Percentiles rank a stretch among this genome's conserved stretches.
These are phyloP conservation scores for Heterochromis multidens DNA, from an alignment of 2,113 vertebrate genomes.

Conservation along the genomic window DNA sequence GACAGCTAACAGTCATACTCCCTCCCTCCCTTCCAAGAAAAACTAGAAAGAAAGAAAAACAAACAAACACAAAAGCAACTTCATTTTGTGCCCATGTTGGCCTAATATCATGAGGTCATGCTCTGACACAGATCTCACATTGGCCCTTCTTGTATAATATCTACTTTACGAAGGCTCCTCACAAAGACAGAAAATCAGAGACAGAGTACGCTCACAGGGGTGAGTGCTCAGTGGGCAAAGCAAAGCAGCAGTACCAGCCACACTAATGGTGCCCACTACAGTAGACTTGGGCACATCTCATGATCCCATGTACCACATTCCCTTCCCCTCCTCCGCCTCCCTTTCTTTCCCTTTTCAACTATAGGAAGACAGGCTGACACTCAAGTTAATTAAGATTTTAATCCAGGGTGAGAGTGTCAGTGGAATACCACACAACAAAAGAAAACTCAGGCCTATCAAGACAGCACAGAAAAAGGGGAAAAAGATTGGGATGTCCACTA, in stretches of 20 bases:
- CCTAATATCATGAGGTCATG: slow-evolving; percentile 34
- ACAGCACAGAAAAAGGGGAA: slow-evolving; percentile 9
- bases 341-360: slow-evolving; percentile 30
- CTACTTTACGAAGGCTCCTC: slow-evolving; percentile 34
- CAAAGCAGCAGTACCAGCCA: background rate
- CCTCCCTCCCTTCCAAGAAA: background rate
- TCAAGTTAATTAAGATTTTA: slow-evolving; percentile 76
- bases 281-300: slow-evolving; percentile 23
- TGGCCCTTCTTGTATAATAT: slow-evolving; percentile 8
- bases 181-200: slow-evolving; percentile 6
- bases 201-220: background rate
- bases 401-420: slow-evolving; percentile 64
- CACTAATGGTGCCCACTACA: background rate
- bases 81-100: slow-evolving; percentile 12
- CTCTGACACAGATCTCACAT: background rate
- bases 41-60: slow-evolving; percentile 1
- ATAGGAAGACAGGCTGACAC: slow-evolving; percentile 49
- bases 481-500: slow-evolving; percentile 34
- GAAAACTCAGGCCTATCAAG: slow-evolving; percentile 42
- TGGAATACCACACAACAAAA: slow-evolving; percentile 48
- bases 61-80: slow-evolving; percentile 18
- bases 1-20: slow-evolving; percentile 4
- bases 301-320: slow-evolving; percentile 17
- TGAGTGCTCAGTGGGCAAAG: background rate
- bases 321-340: background rate